Evolutionary conservation across 23 tunicate genomes (phyloP).

Genomic region (Styela plicata): DNA sequence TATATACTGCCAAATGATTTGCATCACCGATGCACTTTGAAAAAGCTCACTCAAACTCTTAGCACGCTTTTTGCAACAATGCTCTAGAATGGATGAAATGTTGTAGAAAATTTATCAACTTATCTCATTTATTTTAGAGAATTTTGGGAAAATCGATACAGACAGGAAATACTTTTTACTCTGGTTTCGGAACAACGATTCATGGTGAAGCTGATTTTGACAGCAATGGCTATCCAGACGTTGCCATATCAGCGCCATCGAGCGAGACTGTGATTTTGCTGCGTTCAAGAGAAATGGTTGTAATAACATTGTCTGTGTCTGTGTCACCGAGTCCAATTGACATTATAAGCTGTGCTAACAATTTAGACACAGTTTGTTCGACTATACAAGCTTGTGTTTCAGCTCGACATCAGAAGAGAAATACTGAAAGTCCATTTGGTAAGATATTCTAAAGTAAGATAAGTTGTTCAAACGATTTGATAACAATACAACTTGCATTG

Average conservation of each 20-base stretch:
- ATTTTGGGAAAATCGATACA: background rate
- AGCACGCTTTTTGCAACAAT: too few relatives aligned
- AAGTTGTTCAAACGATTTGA: too few relatives aligned
- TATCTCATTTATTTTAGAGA: background rate
- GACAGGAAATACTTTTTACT: background rate
- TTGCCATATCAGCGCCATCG: conserved; percentile 9
- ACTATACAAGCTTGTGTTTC: conserved; percentile 4
- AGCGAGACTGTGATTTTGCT: conserved; percentile 22
- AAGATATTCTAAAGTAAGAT: too few relatives aligned
- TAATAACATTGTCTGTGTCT: background rate
- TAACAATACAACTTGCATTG: too few relatives aligned
- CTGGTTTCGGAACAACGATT: conserved; percentile 9
- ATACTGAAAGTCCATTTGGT: too few relatives aligned
- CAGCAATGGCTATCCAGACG: conserved; percentile 17
- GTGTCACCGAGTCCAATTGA: conserved; percentile 2
- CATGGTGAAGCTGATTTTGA: conserved; percentile 22
- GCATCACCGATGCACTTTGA: too few relatives aligned
- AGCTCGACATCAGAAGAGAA: background rate
- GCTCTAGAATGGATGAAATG: background rate
- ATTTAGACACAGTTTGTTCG: background rate
- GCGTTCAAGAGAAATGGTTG: background rate
- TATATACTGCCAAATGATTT: too few relatives aligned
- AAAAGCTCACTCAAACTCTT: too few relatives aligned
- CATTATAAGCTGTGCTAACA: conserved; percentile 5
- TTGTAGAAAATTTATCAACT: background rate